Evolutionary conservation across 2,888 invertebrate species (phyloP).

Genomic region (Limnephilus auricula): DNA sequence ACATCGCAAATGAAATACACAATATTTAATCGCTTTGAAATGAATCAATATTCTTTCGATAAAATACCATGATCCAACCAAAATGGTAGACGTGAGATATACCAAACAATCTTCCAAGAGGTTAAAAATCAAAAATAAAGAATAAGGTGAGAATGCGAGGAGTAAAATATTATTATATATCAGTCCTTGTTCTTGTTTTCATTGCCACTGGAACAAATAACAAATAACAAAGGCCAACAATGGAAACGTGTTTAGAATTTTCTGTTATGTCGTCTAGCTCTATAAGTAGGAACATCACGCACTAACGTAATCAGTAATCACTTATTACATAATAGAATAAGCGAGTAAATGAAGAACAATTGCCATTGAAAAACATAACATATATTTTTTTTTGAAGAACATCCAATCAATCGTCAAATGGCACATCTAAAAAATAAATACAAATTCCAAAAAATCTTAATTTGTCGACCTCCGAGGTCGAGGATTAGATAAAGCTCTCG

Average conservation of each 20-base stretch:
- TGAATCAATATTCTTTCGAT: no score
- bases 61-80: not conserved
- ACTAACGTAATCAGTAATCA: not conserved
- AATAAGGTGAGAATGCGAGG: not conserved
- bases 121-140: not conserved
- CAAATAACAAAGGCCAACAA: not conserved
- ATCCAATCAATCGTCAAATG: no score
- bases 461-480: no score
- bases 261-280: not conserved
- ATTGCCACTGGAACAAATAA: conserved; percentile 2
- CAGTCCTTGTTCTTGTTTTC: not conserved
- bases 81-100: not conserved
- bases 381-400: not conserved
- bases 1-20: no score
- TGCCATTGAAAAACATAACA: not conserved
- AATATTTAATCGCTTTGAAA: no score
- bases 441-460: no score
- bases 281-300: not conserved
- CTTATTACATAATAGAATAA: not conserved
- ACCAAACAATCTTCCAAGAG: not conserved
- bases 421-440: no score
- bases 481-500: no score
- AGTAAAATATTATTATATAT: not conserved
- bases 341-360: not conserved
- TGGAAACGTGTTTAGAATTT: not conserved